Evolutionary conservation across 2,113 vertebrate genomes (phyloP).

Genomic region (Syrmaticus mikado): DNA sequence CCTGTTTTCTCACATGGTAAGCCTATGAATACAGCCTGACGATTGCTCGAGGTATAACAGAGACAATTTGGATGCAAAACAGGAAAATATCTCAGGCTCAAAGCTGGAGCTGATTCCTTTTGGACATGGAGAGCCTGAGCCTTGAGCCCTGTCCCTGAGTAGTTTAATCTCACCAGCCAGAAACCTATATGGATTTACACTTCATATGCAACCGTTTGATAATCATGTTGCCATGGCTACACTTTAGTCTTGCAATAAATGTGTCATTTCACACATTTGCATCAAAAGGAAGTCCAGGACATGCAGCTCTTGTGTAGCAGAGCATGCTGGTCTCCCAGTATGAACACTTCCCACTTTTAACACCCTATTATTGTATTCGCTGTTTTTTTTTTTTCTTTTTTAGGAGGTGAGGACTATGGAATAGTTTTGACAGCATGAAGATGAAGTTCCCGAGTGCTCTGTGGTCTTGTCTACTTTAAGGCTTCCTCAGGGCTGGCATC

Average conservation of each 20-base stretch:
- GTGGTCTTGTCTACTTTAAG: neutral
- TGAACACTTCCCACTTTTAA: conserved; percentile 34
- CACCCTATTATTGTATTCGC: neutral
- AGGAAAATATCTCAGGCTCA: neutral
- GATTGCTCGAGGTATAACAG: neutral
- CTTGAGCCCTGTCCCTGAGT: neutral
- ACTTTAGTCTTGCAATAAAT: conserved; percentile 35
- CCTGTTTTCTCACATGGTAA: neutral
- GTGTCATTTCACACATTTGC: conserved; percentile 69
- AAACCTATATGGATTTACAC: conserved; percentile 34
- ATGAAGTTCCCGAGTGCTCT: neutral
- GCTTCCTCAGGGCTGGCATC: neutral
- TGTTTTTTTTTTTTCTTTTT: neutral
- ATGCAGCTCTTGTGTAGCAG: neutral
- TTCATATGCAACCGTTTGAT: conserved; percentile 54
- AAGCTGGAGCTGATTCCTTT: conserved; percentile 8
- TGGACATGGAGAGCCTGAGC: neutral
- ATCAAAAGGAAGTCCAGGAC: conserved; percentile 57
- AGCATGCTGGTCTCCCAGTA: conserved; percentile 15
- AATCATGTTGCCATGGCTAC: conserved; percentile 55
- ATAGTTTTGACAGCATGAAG: neutral
- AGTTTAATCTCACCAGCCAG: conserved; percentile 5
- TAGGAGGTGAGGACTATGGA: neutral
- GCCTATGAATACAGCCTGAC: neutral
- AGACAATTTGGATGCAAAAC: neutral